Evolutionary conservation across 2,797 vertebrate genomes (phyloP).

Genomic region (Synaphobranchus kaupii): DNA sequence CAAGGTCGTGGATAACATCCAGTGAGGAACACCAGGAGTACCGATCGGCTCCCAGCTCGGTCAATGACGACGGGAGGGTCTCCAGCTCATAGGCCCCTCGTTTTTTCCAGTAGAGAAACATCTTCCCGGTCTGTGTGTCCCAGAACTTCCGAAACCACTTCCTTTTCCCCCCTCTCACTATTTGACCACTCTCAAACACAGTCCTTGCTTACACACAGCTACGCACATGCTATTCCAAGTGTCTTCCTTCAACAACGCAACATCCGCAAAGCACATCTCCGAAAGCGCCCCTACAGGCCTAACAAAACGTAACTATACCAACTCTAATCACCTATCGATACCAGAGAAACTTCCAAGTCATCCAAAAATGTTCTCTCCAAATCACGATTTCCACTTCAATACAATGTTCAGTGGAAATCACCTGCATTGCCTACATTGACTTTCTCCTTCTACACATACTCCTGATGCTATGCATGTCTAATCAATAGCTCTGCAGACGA

Average conservation of each 20-base stretch:
- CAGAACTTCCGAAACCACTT: not conserved
- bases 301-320: not conserved
- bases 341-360: not conserved
- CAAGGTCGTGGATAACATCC: conserved; percentile 80
- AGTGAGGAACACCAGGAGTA: conserved; percentile 88
- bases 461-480: not conserved
- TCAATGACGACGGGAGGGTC: conserved; percentile 70
- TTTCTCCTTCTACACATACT: not conserved
- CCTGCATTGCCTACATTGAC: not conserved
- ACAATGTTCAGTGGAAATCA: not conserved
- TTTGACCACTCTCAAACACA: not conserved
- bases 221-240: conserved; percentile 5
- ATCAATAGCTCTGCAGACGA: not conserved
- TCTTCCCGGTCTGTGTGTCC: conserved; percentile 50
- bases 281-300: conserved; percentile 54
- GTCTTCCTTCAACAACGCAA: not conserved
- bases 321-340: not conserved
- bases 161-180: not conserved
- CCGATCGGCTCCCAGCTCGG: conserved; percentile 70
- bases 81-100: conserved; percentile 88
- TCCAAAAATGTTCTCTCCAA: not conserved
- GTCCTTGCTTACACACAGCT: not conserved
- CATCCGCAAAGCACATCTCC: conserved; percentile 54
- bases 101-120: conserved; percentile 95
- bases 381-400: not conserved